Base-by-base conservation (phyloP, 2,888 invertebrate genomes). In the Syritta pipiens region DNA sequence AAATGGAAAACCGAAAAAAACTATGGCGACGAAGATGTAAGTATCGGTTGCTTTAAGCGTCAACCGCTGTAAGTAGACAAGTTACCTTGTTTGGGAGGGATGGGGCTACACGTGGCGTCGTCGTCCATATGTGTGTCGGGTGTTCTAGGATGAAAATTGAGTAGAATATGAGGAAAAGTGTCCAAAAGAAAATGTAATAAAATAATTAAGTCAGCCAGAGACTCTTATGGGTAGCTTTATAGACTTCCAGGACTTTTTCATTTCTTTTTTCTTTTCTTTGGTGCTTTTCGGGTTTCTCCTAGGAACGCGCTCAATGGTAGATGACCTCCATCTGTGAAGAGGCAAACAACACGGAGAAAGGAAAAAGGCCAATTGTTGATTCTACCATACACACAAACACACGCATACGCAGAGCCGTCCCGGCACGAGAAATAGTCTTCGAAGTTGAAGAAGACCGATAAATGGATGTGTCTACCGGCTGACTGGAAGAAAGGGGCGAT, bases 361-460 rank as follows among this genome's bases (percentile, higher is more conserved):
- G n/a, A n/a, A n/a, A 59, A 12, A 65, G 53, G 53, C 40, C 59
- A 77, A 60, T 77, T 77, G 77, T 77, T 77, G 72, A 72, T 65
- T 67, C 44, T 42, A 26, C 19, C 28, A 26, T 26, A 49, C 30
- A 19, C 26, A 40, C 7, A 62, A 12, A 35, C 14, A 28, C 24
- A 46, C 26, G 17, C 10, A 44, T 40, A 30, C 5, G 28, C 12
- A 42, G n/a, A 17, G n/a, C 17, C 14, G 12, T 12, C 10, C 3
- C 10, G n/a, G 22, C 44, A 46, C 42, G 20, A 10, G 44, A 12
- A 4, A 9, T 28, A 44, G 55, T 42, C 62, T 53, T 57, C 30
- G 7, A 51, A 32, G 44, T 48, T 55, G 19, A 42, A 42, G 65
- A 65, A 71, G 48, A 69, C 40, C 19, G 9, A 51, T 20, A 72